Percentiles rank a stretch among this genome's conserved stretches.
phyloP scores from a whole-genome alignment of 1,140 invertebrate genomes.

The Sweltsa coloradensis region DNA sequence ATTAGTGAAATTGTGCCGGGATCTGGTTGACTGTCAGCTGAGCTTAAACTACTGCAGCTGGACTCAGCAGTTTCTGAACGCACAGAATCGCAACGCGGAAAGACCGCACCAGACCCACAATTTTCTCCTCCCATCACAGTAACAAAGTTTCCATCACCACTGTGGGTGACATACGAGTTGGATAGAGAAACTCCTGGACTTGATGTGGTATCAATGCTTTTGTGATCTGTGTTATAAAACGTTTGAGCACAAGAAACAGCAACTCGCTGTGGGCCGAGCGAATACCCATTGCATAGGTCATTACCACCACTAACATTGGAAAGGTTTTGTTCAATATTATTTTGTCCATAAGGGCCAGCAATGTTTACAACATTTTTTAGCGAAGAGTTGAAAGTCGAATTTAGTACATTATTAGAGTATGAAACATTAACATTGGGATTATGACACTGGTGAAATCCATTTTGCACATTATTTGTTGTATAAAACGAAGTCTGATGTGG shows the following conservation, averaged over 20 bases:
- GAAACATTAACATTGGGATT: conserved; percentile 8
- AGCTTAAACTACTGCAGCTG: conserved; percentile 33
- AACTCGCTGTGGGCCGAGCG: conserved; percentile 5
- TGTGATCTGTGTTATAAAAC: conserved; percentile 7
- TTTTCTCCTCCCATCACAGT: conserved; percentile 17
- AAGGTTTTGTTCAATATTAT: conserved; percentile 7
- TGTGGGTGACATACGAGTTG: conserved; percentile 1
- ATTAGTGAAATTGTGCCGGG: background rate
- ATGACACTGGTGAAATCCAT: conserved; percentile 7
- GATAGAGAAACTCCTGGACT: conserved; percentile 1
- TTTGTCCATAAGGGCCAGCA: conserved; percentile 4
- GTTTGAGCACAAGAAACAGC: conserved; percentile 8
- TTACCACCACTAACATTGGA: conserved; percentile 1
- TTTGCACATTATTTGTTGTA: conserved; percentile 7
- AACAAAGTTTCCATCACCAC: conserved; percentile 11
- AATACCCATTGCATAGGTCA: conserved; percentile 10
- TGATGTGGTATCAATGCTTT: background rate
- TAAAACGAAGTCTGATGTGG: conserved; percentile 8
- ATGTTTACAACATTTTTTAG: conserved; percentile 7
- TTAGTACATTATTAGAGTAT: no score
- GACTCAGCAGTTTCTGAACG: conserved; percentile 33
- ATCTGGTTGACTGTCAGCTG: conserved; percentile 26
- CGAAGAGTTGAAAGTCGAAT: no score
- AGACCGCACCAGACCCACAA: conserved; percentile 10
- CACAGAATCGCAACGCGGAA: conserved; percentile 30